Evolutionary conservation across 2,797 vertebrate species (phyloP).

Genomic region (Cryptoprocta ferox): DNA sequence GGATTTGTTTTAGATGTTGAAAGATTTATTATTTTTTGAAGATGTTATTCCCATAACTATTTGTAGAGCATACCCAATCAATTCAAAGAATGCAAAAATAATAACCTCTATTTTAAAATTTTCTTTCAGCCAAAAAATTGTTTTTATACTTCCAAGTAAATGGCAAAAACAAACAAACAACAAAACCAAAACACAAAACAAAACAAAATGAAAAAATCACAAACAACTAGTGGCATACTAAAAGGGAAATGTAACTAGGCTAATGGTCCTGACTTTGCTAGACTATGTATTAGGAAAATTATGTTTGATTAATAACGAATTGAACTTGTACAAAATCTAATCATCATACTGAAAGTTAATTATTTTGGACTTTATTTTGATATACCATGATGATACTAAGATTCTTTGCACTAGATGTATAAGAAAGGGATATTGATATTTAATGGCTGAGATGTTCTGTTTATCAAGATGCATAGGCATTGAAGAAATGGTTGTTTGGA

Average conservation of each 20-base stretch:
- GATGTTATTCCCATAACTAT: conserved; percentile 70
- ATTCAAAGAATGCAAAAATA: conserved; percentile 65
- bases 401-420: not conserved
- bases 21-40: conserved; percentile 76
- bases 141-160: conserved; percentile 60
- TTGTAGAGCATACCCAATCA: conserved; percentile 56
- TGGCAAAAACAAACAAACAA: not conserved
- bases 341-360: not conserved
- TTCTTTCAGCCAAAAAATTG: conserved; percentile 47
- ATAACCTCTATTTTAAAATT: conserved; percentile 42
- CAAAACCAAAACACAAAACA: not conserved
- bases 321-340: not conserved
- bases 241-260: conserved; percentile 47
- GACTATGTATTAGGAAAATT: conserved; percentile 4
- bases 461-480: not conserved
- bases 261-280: conserved; percentile 51
- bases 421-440: not conserved
- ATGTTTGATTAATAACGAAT: conserved; percentile 26
- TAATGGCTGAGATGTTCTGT: not conserved
- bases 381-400: not conserved
- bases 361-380: not conserved
- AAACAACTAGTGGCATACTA: not conserved
- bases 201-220: not conserved
- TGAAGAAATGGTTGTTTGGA: not conserved
- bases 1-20: conserved; percentile 78